A percentile compares a stretch with the other conserved stretches of the same genome.
These are phyloP conservation scores for Actinostola sp. DNA, from an alignment of 92 coral and sea anemone genomes.

Conservation along the genomic window DNA sequence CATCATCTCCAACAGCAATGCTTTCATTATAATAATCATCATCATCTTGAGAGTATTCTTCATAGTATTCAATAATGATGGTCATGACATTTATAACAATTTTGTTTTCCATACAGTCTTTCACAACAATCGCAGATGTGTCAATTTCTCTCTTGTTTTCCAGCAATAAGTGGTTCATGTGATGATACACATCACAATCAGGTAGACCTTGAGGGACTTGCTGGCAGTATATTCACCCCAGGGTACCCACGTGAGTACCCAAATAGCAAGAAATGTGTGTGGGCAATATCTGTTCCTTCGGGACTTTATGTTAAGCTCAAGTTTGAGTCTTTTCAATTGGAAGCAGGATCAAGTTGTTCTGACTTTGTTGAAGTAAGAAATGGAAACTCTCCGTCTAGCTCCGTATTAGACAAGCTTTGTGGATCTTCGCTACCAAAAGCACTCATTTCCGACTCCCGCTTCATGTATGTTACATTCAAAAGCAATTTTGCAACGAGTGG, in stretches of 20 bases:
- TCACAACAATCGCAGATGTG: no score
- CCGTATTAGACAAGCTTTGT: conserved; percentile 20
- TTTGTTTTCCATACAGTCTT: no score
- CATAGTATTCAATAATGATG: no score
- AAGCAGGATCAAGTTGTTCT: conserved; percentile 18
- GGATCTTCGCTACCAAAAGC: conserved; percentile 17
- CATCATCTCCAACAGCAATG: no score
- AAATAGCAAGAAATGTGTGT: conserved; percentile 24
- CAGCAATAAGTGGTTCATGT: conserved; percentile 38
- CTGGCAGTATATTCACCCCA: conserved; percentile 39
- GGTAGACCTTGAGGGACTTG: conserved; percentile 8
- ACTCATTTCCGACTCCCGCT: neutral
- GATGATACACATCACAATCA: conserved; percentile 8
- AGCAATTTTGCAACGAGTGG: conserved; percentile 29
- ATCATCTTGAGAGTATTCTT: no score
- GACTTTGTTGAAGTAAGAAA: conserved; percentile 36
- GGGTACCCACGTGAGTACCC: conserved; percentile 44
- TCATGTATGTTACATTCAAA: conserved; percentile 35
- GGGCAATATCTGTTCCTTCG: conserved; percentile 36
- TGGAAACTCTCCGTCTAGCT: conserved; percentile 8
- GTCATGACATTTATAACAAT: no score
- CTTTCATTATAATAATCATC: no score
- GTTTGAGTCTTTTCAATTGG: conserved; percentile 30
- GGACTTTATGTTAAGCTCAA: conserved; percentile 19
- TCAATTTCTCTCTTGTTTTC: neutral